Evolutionary conservation across 1,140 invertebrate genomes (phyloP).

Genomic region (Drosophila arizonae): DNA sequence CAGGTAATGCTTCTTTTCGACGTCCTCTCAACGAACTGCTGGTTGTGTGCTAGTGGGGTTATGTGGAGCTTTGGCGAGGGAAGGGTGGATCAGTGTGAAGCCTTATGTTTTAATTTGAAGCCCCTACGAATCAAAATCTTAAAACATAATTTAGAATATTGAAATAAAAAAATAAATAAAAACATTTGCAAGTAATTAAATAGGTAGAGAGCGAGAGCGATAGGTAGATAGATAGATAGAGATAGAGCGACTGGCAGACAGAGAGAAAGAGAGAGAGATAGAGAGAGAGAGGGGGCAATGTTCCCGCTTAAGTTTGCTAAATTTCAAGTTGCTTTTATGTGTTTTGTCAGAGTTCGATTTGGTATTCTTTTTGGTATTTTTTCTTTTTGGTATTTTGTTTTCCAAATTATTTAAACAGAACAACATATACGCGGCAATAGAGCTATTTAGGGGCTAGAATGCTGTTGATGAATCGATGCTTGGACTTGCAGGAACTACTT

Average conservation of each 20-base stretch:
- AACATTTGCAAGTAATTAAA: slow-evolving; percentile 10
- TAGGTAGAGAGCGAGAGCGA: slow-evolving; percentile 19
- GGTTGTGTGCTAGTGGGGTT: slow-evolving; percentile 33
- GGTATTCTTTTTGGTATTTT: background rate
- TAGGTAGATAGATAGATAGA: slow-evolving; percentile 30
- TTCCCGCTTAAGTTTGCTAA: slow-evolving; percentile 57
- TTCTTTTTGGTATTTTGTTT: slow-evolving; percentile 47
- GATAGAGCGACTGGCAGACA: slow-evolving; percentile 35
- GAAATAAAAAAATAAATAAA: background rate
- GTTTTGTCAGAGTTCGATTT: slow-evolving; percentile 36
- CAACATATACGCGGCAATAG: slow-evolving; percentile 83
- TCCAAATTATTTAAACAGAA: slow-evolving; percentile 68
- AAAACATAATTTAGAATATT: background rate
- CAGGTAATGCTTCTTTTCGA: background rate
- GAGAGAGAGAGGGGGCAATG: slow-evolving; percentile 38
- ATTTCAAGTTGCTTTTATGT: slow-evolving; percentile 71
- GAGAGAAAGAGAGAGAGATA: slow-evolving; percentile 27
- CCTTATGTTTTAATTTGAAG: slow-evolving; percentile 9
- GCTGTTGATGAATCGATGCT: slow-evolving; percentile 42
- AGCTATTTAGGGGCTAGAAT: slow-evolving; percentile 72
- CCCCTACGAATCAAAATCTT: slow-evolving; percentile 17
- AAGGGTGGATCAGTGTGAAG: slow-evolving; percentile 28
- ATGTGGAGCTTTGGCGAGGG: slow-evolving; percentile 14
- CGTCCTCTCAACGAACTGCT: slow-evolving; percentile 22
- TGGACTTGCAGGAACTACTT: slow-evolving; percentile 18